phyloP scores from a whole-genome alignment of 2,888 invertebrate genomes.

The Cristatella mucedo region DNA sequence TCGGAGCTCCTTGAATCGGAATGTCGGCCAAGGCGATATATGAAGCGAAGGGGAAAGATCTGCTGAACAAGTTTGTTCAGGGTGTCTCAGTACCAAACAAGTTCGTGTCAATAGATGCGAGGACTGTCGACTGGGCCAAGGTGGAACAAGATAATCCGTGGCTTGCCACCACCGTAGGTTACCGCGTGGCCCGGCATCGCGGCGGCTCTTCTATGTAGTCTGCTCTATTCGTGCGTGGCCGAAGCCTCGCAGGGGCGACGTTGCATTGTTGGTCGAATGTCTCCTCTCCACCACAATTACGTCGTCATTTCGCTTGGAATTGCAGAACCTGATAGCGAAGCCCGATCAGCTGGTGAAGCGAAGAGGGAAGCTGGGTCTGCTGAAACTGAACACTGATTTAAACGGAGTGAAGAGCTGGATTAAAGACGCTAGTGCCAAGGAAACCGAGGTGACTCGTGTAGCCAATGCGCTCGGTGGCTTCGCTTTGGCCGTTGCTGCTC shows the following conservation, averaged over 20 bases:
- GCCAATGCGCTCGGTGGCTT: no score
- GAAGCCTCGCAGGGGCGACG: no score
- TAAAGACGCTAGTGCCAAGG: slow-evolving; percentile 60
- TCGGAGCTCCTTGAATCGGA: slow-evolving; percentile 8
- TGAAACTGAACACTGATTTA: slow-evolving; percentile 75
- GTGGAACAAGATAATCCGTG: slow-evolving; percentile 64
- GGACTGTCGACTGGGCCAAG: slow-evolving; percentile 62
- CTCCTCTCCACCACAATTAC: no score
- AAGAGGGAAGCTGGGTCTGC: slow-evolving; percentile 86
- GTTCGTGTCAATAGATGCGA: slow-evolving; percentile 61
- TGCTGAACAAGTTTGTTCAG: slow-evolving; percentile 59
- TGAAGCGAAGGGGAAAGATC: slow-evolving; percentile 81
- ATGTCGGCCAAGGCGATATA: slow-evolving; percentile 95
- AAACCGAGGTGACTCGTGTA: slow-evolving; percentile 51
- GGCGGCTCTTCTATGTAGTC: no score
- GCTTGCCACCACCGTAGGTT: slow-evolving; percentile 46
- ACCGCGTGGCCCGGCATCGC: no score
- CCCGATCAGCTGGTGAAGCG: slow-evolving; percentile 97
- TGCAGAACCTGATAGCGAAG: slow-evolving; percentile 81
- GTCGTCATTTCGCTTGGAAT: slow-evolving; percentile 7
- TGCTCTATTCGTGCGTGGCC: no score
- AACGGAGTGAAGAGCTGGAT: slow-evolving; percentile 71
- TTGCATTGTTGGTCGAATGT: no score
- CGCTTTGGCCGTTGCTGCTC: no score
- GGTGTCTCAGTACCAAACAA: slow-evolving; percentile 53